Evolutionary conservation across 2,888 invertebrate species (phyloP).

Genomic region (Apomyelois bistriatella): DNA sequence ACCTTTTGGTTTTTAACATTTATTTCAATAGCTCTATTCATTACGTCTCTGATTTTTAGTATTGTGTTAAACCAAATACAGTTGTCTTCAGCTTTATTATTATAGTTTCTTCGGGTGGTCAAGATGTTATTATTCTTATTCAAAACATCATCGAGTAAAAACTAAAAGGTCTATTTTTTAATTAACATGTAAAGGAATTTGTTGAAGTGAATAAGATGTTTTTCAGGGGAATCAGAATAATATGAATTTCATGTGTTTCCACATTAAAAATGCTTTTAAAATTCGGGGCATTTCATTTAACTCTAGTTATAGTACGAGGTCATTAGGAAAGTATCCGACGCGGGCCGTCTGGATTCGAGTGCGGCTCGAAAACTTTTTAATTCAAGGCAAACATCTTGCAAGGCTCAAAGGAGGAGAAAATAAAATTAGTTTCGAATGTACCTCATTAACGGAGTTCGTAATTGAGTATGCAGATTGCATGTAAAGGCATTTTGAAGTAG

Average conservation of each 20-base stretch:
- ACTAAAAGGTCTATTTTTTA: no score
- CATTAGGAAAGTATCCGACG: slow-evolving; percentile 55
- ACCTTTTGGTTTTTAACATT: neutral
- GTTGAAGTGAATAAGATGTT: no score
- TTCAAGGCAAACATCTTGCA: slow-evolving; percentile 61
- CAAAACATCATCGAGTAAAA: no score
- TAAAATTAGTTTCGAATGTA: slow-evolving; percentile 58
- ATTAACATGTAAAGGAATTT: no score
- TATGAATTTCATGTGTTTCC: no score
- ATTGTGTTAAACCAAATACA: slow-evolving; percentile 14
- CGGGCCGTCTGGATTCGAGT: slow-evolving; percentile 40
- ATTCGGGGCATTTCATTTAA: slow-evolving; percentile 28
- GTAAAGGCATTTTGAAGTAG: slow-evolving; percentile 32
- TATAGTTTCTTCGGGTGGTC: no score
- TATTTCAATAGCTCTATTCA: neutral
- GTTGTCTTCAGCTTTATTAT: no score
- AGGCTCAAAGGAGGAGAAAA: slow-evolving; percentile 49
- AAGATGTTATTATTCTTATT: no score
- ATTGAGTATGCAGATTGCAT: slow-evolving; percentile 52
- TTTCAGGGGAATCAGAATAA: no score
- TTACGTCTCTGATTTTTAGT: neutral
- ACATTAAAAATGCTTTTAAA: neutral
- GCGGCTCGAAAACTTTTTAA: slow-evolving; percentile 62
- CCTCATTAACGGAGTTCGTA: slow-evolving; percentile 56
- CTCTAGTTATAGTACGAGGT: slow-evolving; percentile 49